Conservation (phyloP, 2,888 invertebrate species). For the Axea sp. region DNA sequence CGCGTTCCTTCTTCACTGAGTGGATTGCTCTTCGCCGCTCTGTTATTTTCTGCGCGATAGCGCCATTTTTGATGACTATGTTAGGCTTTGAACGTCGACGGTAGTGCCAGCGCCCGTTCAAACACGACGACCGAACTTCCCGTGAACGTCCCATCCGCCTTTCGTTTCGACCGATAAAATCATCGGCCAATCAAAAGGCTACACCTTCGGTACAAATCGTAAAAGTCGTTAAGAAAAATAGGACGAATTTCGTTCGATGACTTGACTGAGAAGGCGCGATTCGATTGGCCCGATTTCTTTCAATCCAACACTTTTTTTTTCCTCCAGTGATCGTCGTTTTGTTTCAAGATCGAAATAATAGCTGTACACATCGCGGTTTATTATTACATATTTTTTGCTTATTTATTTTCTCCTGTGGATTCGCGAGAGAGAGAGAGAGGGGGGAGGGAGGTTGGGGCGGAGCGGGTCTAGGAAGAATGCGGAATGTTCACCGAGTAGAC, state of each 20-base stretch:
- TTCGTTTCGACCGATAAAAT: constrained; percentile 14
- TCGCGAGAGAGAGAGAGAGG: constrained; percentile 22
- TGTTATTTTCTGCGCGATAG: not conserved
- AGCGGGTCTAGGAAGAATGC: constrained; percentile 36
- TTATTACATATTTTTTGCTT: constrained; percentile 6
- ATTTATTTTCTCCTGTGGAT: constrained; percentile 2
- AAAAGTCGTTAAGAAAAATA: constrained; percentile 55
- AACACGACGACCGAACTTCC: constrained; percentile 1
- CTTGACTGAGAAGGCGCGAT: constrained; percentile 38
- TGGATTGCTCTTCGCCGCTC: constrained; percentile 19
- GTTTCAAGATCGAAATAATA: constrained; percentile 13
- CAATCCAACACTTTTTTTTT: not conserved
- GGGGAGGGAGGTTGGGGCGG: constrained; percentile 12
- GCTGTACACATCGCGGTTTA: too few relatives aligned
- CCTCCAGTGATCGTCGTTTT: constrained; percentile 1
- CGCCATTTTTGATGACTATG: constrained; percentile 5
- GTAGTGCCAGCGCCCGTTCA: constrained; percentile 14
- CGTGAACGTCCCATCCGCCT: not conserved
- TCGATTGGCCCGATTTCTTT: constrained; percentile 31
- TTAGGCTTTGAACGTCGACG: constrained; percentile 32
- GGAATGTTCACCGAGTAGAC: constrained; percentile 29
- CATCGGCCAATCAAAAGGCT: constrained; percentile 25
- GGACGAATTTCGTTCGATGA: constrained; percentile 58
- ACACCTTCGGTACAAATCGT: constrained; percentile 37
- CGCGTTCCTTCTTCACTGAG: constrained; percentile 32